Base-by-base conservation (phyloP, 1,140 invertebrate genomes). In the Aphelenchoides avenae region DNA sequence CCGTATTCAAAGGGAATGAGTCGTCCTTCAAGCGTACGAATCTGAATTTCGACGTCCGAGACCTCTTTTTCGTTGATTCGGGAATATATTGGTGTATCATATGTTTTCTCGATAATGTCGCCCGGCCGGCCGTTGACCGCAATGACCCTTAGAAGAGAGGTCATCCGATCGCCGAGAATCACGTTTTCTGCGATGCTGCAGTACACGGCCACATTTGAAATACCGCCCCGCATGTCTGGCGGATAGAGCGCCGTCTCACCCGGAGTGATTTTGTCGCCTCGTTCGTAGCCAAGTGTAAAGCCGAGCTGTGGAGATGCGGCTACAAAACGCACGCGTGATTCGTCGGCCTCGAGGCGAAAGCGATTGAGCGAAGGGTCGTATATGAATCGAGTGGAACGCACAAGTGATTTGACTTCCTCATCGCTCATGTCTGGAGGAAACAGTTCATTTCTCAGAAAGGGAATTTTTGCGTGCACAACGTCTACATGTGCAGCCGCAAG, bases 81-180 rank as follows among this genome's bases (percentile, higher is more conserved):
- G n/a, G n/a, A n/a, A n/a, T n/a, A 57, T 24, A 55, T 55, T 37
- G 52, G 52, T 2, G 29, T 26, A n/a, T 55, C 52, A 20, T 55
- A 55, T 9, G 54, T 40, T 18, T 22, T 18, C 18, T 55, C 52
- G 4, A 55, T 24, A 6, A 55, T 33, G 6, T 40, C 27, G 9
- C 52, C 52, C 1, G 42, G 36, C 24, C 37, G 37, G n/a, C 36
- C 36, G 0, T 31, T 34, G 11, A 53, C 50, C 4, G 52, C 18
- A 2, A 55, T 50, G 26, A 54, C 54, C 5, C 52, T 29, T 1
- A 55, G 29, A n/a, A 55, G 18, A 1, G 47, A 54, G 18, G 27
- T 55, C 1, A 55, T 11, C 0, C 27, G 11, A 26, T 55, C 36
- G 3, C 52, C 52, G 5, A 55, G 15, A 39, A 55, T 55, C 11